These are phyloP conservation scores for Neolamprologus modestus DNA, from an alignment of 2,113 vertebrate genomes.

Conservation along the genomic window DNA sequence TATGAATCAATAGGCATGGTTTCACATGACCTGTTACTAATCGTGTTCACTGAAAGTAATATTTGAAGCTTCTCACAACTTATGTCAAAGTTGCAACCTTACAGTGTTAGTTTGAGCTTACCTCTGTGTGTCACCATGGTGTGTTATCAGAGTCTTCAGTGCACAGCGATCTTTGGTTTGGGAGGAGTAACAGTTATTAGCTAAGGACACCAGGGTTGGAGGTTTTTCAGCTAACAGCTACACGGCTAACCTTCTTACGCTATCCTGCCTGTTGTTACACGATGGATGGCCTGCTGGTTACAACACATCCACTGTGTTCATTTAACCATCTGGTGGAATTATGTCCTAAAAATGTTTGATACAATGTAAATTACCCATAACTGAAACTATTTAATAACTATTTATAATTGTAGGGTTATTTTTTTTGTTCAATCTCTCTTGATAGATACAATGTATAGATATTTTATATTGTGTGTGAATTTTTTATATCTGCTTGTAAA, in stretches of 20 bases:
- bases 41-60: background rate
- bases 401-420: background rate
- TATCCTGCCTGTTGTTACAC: slow-evolving; percentile 5
- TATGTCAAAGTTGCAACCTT: background rate
- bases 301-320: background rate
- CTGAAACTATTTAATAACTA: background rate
- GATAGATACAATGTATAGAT: slow-evolving; percentile 12
- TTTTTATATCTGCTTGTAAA: slow-evolving; percentile 21
- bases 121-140: background rate
- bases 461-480: slow-evolving; percentile 16
- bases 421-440: slow-evolving; percentile 1
- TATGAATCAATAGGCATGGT: background rate
- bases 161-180: background rate
- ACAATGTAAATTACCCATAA: background rate
- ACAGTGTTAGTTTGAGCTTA: background rate
- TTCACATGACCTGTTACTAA: background rate
- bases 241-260: background rate
- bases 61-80: background rate
- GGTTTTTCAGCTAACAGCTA: background rate
- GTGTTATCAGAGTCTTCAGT: background rate
- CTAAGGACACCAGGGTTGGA: background rate
- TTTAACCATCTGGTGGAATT: background rate
- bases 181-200: background rate
- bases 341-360: background rate
- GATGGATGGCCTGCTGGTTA: background rate